Conservation (phyloP, 2,113 vertebrate genomes). For the Castor canadensis region DNA sequence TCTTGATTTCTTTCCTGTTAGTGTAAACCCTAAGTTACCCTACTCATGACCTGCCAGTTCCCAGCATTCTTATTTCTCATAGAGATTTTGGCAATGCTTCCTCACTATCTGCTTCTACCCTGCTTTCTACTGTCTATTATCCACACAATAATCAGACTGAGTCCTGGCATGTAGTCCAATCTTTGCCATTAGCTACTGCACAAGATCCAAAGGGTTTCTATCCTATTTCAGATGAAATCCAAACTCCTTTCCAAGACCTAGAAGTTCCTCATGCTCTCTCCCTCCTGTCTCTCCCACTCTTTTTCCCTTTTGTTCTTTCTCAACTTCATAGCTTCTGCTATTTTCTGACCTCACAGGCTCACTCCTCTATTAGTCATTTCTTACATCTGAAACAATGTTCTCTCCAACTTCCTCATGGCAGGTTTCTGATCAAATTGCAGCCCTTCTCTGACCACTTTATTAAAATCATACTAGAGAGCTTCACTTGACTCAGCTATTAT, state of each 20-base stretch:
- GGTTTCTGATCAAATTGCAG: background rate
- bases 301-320: background rate
- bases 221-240: background rate
- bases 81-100: background rate
- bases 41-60: background rate
- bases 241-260: too few species aligned
- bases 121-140: background rate
- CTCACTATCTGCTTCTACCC: background rate
- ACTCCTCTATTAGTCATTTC: background rate
- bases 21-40: too few species aligned
- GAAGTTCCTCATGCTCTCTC: background rate
- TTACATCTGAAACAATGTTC: background rate
- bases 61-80: background rate
- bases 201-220: background rate
- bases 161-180: background rate
- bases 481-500: background rate
- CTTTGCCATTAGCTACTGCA: background rate
- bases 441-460: background rate
- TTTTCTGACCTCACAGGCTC: background rate
- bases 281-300: background rate
- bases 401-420: background rate
- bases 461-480: background rate
- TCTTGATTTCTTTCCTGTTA: background rate
- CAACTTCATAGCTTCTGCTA: background rate
- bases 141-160: background rate